Conservation (phyloP, 2,113 vertebrate species). For the Poeciliopsis occidentalis region DNA sequence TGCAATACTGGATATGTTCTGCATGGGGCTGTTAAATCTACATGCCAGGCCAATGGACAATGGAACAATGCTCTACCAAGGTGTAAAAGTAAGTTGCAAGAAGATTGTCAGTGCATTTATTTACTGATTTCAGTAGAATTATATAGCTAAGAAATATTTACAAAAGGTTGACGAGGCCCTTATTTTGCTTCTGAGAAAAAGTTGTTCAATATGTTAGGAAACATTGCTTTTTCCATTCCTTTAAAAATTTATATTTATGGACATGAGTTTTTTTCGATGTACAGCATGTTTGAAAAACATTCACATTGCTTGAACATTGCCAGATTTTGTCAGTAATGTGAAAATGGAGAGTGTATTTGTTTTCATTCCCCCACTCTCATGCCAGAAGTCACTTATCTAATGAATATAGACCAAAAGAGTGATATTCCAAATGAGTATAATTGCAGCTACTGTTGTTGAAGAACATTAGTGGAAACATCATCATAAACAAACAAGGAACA, state of each 20-base stretch:
- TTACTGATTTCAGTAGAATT: not conserved
- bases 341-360: not conserved
- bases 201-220: not conserved
- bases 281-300: not conserved
- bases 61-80: slow-evolving; percentile 91
- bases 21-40: slow-evolving; percentile 85
- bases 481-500: not conserved
- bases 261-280: not conserved
- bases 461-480: not conserved
- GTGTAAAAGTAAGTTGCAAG: slow-evolving; percentile 88
- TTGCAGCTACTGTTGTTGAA: not conserved
- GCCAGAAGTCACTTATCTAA: not conserved
- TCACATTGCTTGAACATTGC: not conserved
- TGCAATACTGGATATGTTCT: slow-evolving; percentile 91
- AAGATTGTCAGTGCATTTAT: not conserved
- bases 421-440: not conserved
- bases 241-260: not conserved
- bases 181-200: not conserved
- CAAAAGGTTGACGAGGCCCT: not conserved
- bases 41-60: slow-evolving; percentile 92
- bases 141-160: not conserved
- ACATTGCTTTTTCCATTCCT: not conserved
- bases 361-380: not conserved
- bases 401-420: not conserved
- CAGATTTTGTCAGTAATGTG: not conserved